phyloP scores from a whole-genome alignment of 1,140 invertebrate species.

The Cotesia glomerata region DNA sequence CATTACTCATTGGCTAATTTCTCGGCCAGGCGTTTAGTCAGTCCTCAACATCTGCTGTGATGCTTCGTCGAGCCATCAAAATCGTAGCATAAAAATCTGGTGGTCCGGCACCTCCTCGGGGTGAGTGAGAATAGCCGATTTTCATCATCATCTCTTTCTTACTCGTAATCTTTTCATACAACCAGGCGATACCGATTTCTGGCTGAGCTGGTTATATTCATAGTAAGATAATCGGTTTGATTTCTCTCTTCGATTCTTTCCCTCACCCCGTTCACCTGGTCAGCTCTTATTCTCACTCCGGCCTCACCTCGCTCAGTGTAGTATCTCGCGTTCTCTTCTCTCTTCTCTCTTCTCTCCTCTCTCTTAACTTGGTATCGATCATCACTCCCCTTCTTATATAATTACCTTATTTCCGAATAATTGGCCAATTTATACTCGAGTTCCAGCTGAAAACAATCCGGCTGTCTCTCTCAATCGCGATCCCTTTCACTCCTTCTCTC shows the following conservation, averaged over 20 bases:
- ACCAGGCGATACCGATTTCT: conserved; percentile 51
- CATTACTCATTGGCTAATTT: conserved; percentile 53
- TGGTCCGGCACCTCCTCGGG: conserved; percentile 29
- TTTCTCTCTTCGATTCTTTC: conserved; percentile 62
- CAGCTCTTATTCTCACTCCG: conserved; percentile 20
- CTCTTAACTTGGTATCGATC: conserved; percentile 45
- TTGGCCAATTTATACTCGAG: conserved; percentile 65
- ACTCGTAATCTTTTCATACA: not conserved
- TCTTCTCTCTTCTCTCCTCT: conserved; percentile 6
- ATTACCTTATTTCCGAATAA: conserved; percentile 65
- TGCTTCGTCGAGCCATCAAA: not conserved
- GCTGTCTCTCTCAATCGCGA: conserved; percentile 36
- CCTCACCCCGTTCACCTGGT: conserved; percentile 11
- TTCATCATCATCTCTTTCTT: not conserved
- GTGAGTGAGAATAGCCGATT: conserved; percentile 3
- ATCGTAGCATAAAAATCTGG: not conserved
- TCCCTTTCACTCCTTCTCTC: conserved; percentile 25
- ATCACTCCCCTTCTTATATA: conserved; percentile 63
- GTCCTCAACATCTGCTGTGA: conserved; percentile 40
- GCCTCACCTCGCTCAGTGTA: not conserved
- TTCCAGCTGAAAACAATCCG: conserved; percentile 64
- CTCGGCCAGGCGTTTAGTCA: conserved; percentile 39
- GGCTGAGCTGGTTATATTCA: conserved; percentile 43
- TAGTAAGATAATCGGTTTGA: conserved; percentile 64
- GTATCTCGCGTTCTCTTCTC: conserved; percentile 15